A percentile compares a stretch with the other conserved stretches of the same genome.
Evolutionary conservation across 2,113 vertebrate genomes (phyloP).

Genomic region (Bos indicus): DNA sequence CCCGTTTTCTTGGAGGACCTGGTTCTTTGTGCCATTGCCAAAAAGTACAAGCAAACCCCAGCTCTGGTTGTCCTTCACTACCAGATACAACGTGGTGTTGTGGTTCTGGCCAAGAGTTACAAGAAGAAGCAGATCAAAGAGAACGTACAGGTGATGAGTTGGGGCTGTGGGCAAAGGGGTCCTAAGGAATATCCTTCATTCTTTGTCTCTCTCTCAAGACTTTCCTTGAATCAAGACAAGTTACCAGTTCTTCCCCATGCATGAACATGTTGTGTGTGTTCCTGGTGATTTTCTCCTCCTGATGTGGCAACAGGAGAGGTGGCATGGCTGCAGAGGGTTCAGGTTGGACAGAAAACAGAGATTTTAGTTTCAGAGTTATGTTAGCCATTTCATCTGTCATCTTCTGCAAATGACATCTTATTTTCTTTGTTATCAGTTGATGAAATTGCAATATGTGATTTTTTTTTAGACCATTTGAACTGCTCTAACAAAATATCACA

Average conservation of each 20-base stretch:
- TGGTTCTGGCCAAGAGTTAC: slow-evolving; percentile 50
- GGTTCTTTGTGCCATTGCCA: slow-evolving; percentile 28
- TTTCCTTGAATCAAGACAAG: not conserved
- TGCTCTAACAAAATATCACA: too few relatives aligned
- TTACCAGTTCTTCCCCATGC: not conserved
- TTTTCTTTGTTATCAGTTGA: too few relatives aligned
- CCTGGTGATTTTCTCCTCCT: not conserved
- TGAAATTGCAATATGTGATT: too few relatives aligned
- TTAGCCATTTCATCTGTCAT: not conserved
- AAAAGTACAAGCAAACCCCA: slow-evolving; percentile 5
- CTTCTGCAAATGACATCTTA: too few relatives aligned
- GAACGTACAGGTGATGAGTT: slow-evolving; percentile 47
- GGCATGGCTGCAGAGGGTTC: not conserved
- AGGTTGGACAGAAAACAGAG: not conserved
- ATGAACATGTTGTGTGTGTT: not conserved
- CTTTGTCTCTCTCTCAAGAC: not conserved
- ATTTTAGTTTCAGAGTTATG: not conserved
- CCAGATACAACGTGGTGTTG: slow-evolving; percentile 42
- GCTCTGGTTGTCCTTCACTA: slow-evolving; percentile 54
- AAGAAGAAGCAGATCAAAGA: slow-evolving; percentile 51
- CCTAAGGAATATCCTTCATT: not conserved
- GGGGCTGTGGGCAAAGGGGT: accelerated
- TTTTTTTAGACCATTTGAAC: too few relatives aligned
- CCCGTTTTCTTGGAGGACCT: slow-evolving; percentile 61
- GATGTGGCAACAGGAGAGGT: not conserved